These are phyloP conservation scores for Harpalus rubripes DNA, from an alignment of 2,888 invertebrate genomes.

Conservation along the genomic window DNA sequence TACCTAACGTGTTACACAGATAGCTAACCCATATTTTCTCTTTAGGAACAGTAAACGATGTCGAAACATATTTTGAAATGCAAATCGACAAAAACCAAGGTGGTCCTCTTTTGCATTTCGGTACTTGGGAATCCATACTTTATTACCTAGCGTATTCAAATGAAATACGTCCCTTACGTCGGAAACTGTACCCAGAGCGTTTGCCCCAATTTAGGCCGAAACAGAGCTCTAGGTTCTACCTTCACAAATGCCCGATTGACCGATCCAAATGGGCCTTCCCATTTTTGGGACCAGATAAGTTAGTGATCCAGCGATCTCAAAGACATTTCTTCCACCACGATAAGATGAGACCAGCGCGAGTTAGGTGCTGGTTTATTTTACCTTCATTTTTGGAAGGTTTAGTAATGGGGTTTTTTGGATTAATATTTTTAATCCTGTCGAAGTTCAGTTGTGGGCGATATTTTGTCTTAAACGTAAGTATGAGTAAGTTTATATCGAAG, in stretches of 20 bases:
- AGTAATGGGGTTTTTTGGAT: constrained; percentile 79
- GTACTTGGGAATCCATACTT: constrained; percentile 94
- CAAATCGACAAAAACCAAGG: constrained; percentile 72
- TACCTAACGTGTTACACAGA: too few relatives aligned
- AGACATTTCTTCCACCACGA: constrained; percentile 84
- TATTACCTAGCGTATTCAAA: constrained; percentile 84
- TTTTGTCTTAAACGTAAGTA: constrained; percentile 82
- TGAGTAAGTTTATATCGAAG: too few relatives aligned
- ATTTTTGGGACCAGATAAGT: constrained; percentile 91
- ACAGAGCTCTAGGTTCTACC: constrained; percentile 78
- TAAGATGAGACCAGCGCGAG: constrained; percentile 87
- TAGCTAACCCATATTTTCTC: background rate
- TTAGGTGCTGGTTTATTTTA: constrained; percentile 83
- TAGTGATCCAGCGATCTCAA: constrained; percentile 91
- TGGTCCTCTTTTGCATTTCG: constrained; percentile 85
- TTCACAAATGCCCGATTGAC: constrained; percentile 78
- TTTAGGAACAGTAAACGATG: constrained; percentile 86
- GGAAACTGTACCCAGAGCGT: constrained; percentile 83
- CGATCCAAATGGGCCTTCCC: constrained; percentile 83
- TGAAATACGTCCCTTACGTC: constrained; percentile 84
- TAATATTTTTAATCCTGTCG: constrained; percentile 82
- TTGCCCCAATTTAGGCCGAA: constrained; percentile 83
- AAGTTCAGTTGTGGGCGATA: constrained; percentile 82
- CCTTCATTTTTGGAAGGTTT: constrained; percentile 79
- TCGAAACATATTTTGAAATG: constrained; percentile 84